Evolutionary conservation across 2,888 invertebrate genomes (phyloP).

Genomic region (Lysandra bellargus): DNA sequence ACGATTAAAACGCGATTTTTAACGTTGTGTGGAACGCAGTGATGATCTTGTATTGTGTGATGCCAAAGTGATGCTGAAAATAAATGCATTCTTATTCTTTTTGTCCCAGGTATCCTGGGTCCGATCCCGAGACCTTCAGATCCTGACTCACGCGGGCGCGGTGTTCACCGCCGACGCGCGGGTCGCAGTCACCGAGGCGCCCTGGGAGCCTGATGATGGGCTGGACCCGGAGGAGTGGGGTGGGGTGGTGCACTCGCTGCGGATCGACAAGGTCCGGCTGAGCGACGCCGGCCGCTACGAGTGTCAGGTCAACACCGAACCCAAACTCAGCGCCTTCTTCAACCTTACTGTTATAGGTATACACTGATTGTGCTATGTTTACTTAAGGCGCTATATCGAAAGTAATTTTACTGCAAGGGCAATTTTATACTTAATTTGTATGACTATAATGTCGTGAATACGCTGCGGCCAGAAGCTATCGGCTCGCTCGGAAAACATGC

Average conservation of each 20-base stretch:
- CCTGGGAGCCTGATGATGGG: constrained; percentile 49
- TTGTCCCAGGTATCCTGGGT: constrained; percentile 86
- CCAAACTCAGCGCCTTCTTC: constrained; percentile 85
- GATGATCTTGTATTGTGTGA: too few species aligned
- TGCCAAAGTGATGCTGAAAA: too few species aligned
- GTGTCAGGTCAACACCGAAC: constrained; percentile 88
- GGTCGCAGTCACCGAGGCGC: constrained; percentile 80
- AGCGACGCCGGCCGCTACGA: constrained; percentile 85
- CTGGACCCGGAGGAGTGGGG: constrained; percentile 68
- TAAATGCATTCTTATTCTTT: not conserved
- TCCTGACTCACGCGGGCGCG: constrained; percentile 82
- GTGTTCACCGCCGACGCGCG: constrained; percentile 86
- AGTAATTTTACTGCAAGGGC: too few species aligned
- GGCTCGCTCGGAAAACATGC: too few species aligned
- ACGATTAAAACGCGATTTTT: too few species aligned
- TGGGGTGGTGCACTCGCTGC: constrained; percentile 80
- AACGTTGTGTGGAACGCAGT: too few species aligned
- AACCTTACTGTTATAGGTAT: constrained; percentile 83
- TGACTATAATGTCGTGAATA: too few species aligned
- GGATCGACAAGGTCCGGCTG: constrained; percentile 79
- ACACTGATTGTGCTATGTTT: not conserved
- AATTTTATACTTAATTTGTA: too few species aligned
- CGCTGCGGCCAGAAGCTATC: too few species aligned
- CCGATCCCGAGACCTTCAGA: constrained; percentile 84
- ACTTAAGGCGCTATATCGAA: too few species aligned